A percentile compares a stretch with the other conserved stretches of the same genome.
Conservation (phyloP, 2,797 vertebrate genomes). For the Acanthiza pusilla region DNA sequence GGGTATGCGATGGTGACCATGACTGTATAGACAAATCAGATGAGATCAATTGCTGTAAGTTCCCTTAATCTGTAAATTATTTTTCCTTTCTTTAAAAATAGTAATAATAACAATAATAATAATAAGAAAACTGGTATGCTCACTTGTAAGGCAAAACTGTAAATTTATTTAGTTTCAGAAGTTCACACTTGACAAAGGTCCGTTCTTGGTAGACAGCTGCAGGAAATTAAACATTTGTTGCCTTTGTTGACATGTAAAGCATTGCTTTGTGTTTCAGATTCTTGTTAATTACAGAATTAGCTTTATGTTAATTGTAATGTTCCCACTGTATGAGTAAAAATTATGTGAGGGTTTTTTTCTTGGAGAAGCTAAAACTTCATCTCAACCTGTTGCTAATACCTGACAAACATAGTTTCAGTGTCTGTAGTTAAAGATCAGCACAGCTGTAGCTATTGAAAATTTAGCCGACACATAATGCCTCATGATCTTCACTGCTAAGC, state of each 20-base stretch:
- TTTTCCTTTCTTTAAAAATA: not conserved
- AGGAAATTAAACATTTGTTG: not conserved
- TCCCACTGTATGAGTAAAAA: not conserved
- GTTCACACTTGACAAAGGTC: not conserved
- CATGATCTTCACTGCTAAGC: not conserved
- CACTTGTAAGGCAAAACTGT: not conserved
- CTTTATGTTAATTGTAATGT: not conserved
- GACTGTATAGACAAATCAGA: conserved; percentile 93
- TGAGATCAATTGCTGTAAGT: conserved; percentile 95
- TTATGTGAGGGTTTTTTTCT: not conserved
- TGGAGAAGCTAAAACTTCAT: not conserved
- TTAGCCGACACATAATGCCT: not conserved
- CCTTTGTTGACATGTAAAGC: not conserved
- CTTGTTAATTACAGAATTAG: not conserved
- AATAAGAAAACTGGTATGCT: not conserved
- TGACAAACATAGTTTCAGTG: not conserved
- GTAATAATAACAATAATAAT: not conserved
- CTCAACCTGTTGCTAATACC: not conserved
- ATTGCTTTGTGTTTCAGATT: not conserved
- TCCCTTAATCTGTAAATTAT: not conserved
- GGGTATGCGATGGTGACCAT: conserved; percentile 96
- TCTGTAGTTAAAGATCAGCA: not conserved
- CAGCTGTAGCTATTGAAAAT: not conserved
- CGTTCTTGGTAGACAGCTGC: not conserved
- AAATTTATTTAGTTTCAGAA: not conserved